Percentiles rank a stretch among this genome's conserved stretches.
Evolutionary conservation across 2,797 vertebrate species (phyloP).

Genomic region (Poecilia wingei): DNA sequence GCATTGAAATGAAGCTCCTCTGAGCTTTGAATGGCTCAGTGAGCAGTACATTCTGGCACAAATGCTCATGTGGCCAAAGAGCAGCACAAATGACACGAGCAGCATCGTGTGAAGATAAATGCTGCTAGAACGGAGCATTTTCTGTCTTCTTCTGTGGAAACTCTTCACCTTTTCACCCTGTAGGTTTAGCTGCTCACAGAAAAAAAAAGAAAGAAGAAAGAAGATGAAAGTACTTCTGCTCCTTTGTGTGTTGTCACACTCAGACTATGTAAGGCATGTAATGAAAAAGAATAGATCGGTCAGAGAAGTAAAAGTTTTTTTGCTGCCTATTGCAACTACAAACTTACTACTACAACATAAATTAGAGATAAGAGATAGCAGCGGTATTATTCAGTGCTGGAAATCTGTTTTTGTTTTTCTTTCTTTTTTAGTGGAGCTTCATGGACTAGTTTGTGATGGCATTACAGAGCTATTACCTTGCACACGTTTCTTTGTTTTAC

Average conservation of each 20-base stretch:
- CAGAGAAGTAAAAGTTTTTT: neutral
- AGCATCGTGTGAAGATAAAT: constrained; percentile 22
- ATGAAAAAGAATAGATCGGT: neutral
- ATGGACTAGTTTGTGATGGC: neutral
- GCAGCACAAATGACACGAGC: constrained; percentile 23
- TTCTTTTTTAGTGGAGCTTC: constrained; percentile 13
- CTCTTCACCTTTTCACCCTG: neutral
- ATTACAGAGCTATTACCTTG: neutral
- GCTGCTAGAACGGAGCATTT: neutral
- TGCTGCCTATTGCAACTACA: neutral
- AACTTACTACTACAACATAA: neutral
- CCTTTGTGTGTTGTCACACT: neutral
- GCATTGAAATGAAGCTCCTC: constrained; percentile 14
- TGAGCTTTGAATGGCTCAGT: constrained; percentile 33
- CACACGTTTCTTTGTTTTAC: neutral
- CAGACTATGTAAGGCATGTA: no score
- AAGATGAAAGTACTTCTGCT: neutral
- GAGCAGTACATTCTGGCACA: constrained; percentile 35
- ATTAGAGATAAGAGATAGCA: neutral
- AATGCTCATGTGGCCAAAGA: constrained; percentile 28
- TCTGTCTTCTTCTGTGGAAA: neutral
- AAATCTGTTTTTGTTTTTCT: neutral
- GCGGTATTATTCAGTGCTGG: neutral
- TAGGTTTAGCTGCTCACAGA: constrained; percentile 1
- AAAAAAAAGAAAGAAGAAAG: neutral